A percentile compares a stretch with the other conserved stretches of the same genome.
Evolutionary conservation across 2,888 invertebrate species (phyloP).

Genomic region (Odontomyia ornata): DNA sequence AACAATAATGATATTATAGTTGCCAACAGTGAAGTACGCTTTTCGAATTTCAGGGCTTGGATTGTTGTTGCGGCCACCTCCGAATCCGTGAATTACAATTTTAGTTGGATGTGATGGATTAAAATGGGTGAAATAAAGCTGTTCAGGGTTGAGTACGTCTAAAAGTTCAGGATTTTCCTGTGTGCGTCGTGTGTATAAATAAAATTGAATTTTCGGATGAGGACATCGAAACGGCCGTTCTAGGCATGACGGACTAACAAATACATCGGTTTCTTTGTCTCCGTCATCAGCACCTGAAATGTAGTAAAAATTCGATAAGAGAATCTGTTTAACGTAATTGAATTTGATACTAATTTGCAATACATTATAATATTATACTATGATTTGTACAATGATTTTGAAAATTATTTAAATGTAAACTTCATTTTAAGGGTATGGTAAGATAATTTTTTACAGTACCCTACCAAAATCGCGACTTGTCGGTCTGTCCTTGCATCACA

Average conservation of each 20-base stretch:
- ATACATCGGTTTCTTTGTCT: constrained; percentile 69
- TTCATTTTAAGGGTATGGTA: too few species aligned
- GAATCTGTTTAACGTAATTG: too few species aligned
- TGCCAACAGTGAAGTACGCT: constrained; percentile 81
- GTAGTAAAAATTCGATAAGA: neutral
- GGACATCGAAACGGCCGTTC: constrained; percentile 83
- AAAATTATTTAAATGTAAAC: too few species aligned
- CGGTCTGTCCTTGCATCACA: too few species aligned
- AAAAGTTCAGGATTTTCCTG: constrained; percentile 78
- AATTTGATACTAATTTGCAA: too few species aligned
- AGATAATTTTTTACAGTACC: too few species aligned
- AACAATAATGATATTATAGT: constrained; percentile 88
- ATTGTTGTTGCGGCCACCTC: constrained; percentile 81
- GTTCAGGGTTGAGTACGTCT: constrained; percentile 75
- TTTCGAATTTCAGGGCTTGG: constrained; percentile 87
- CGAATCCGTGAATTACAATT: constrained; percentile 90
- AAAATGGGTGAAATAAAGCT: constrained; percentile 78
- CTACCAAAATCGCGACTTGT: too few species aligned
- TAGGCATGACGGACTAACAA: constrained; percentile 83
- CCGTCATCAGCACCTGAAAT: constrained; percentile 50
- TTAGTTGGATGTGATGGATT: constrained; percentile 83
- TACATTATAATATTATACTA: too few species aligned
- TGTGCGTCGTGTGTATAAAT: constrained; percentile 81
- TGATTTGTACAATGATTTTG: too few species aligned
- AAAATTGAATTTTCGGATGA: constrained; percentile 84